phyloP scores from a whole-genome alignment of 35 echinoderm and acorn worm genomes.

The Apostichopus parvimensis region DNA sequence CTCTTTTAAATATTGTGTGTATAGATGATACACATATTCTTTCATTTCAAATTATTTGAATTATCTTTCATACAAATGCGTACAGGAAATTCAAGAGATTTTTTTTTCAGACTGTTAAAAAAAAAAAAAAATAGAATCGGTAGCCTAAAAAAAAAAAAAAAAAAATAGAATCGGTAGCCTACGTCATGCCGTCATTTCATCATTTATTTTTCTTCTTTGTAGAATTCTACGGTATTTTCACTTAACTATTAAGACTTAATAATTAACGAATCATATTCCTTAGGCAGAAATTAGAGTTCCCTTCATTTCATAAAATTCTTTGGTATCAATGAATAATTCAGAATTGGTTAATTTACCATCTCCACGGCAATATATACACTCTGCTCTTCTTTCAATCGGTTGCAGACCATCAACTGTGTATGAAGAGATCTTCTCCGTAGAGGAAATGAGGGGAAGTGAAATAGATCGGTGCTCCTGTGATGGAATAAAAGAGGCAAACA shows the following conservation, averaged over 20 bases:
- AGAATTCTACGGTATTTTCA: neutral
- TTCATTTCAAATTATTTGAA: too few relatives aligned
- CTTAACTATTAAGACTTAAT: neutral
- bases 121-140: too few relatives aligned
- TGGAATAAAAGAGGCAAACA: neutral
- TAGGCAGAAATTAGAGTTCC: neutral
- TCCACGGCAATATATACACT: constrained; percentile 68
- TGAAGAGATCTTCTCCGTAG: constrained; percentile 56
- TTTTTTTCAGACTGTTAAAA: too few relatives aligned
- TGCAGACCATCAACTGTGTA: constrained; percentile 66
- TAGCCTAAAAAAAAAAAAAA: too few relatives aligned
- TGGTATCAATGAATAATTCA: neutral
- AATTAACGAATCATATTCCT: neutral
- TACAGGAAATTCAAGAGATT: too few relatives aligned
- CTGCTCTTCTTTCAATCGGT: constrained; percentile 68
- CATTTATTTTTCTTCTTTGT: neutral
- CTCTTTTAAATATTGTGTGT: too few relatives aligned
- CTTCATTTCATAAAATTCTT: neutral
- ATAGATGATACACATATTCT: too few relatives aligned
- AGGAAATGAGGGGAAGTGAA: constrained; percentile 93
- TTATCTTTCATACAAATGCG: neutral
- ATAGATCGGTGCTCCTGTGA: constrained; percentile 73
- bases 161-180: too few relatives aligned
- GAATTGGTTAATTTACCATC: constrained; percentile 54
- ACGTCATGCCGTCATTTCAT: neutral